These are phyloP conservation scores for Distichodus sexfasciatus DNA, from an alignment of 2,797 vertebrate genomes.

Conservation along the genomic window DNA sequence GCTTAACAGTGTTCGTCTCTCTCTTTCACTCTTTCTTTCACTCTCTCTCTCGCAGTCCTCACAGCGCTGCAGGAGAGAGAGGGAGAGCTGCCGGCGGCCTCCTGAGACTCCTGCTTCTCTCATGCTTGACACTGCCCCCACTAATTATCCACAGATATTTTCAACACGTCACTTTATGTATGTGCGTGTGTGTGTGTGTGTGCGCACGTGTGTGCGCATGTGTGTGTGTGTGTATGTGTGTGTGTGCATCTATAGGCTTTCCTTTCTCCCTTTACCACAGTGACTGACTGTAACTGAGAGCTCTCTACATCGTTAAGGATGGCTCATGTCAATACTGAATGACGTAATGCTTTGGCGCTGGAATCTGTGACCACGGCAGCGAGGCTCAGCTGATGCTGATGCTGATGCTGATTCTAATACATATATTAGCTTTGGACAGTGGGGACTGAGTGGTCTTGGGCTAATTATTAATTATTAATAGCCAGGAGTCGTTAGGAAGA, in stretches of 20 bases:
- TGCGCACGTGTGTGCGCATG: background rate
- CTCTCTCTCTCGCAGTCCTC: no score
- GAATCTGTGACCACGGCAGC: constrained; percentile 29
- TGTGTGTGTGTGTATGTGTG: background rate
- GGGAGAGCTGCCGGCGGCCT: constrained; percentile 52
- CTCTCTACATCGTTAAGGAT: constrained; percentile 30
- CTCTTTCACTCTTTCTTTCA: no score
- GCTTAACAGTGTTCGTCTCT: no score
- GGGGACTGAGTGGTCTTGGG: background rate
- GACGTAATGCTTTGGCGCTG: constrained; percentile 45
- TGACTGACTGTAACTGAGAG: constrained; percentile 17
- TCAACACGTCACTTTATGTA: constrained; percentile 10
- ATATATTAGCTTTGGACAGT: constrained; percentile 26
- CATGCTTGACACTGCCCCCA: constrained; percentile 34
- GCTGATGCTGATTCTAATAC: constrained; percentile 30
- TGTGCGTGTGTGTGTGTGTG: background rate
- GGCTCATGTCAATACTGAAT: constrained; percentile 43
- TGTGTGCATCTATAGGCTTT: background rate
- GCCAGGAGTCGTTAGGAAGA: no score
- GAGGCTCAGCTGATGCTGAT: constrained; percentile 36
- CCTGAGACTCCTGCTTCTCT: constrained; percentile 55
- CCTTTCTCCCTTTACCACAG: constrained; percentile 7
- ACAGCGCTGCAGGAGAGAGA: constrained; percentile 9
- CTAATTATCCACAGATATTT: constrained; percentile 41
- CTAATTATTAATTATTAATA: no score